These are phyloP conservation scores for Falco cherrug DNA, from an alignment of 2,797 vertebrate genomes.

Conservation along the genomic window DNA sequence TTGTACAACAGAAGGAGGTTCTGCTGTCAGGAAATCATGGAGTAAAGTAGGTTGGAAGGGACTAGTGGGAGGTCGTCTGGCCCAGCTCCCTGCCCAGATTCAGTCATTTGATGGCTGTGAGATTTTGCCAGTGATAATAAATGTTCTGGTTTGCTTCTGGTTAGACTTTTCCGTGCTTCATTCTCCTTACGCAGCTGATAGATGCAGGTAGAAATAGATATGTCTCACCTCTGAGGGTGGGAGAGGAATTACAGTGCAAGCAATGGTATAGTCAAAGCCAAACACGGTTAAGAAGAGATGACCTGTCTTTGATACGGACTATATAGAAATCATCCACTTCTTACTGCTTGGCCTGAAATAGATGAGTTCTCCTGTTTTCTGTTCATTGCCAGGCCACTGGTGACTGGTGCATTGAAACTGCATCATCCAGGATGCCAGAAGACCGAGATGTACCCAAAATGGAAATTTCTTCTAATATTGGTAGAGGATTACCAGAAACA, in stretches of 20 bases:
- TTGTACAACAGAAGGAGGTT: background rate
- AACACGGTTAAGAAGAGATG: background rate
- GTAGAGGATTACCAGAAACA: background rate
- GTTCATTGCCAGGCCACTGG: background rate
- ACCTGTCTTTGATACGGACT: background rate
- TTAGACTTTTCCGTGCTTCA: background rate
- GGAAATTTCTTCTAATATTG: background rate
- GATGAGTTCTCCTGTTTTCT: background rate
- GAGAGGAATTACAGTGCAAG: background rate
- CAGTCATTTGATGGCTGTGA: accelerated
- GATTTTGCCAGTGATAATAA: background rate
- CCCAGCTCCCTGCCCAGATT: background rate
- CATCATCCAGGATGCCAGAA: background rate
- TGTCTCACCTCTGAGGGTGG: background rate
- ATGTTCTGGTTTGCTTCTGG: background rate
- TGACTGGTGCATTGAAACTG: background rate
- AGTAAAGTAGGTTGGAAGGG: background rate
- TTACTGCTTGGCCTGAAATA: background rate
- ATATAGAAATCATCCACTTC: background rate
- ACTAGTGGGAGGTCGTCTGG: background rate
- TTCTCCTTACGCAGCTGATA: background rate
- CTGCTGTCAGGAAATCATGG: background rate
- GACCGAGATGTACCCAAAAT: background rate
- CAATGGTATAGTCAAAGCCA: background rate
- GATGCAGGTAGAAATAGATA: background rate